Base-by-base conservation (phyloP, 2,797 vertebrate genomes). In the Characodon lateralis region DNA sequence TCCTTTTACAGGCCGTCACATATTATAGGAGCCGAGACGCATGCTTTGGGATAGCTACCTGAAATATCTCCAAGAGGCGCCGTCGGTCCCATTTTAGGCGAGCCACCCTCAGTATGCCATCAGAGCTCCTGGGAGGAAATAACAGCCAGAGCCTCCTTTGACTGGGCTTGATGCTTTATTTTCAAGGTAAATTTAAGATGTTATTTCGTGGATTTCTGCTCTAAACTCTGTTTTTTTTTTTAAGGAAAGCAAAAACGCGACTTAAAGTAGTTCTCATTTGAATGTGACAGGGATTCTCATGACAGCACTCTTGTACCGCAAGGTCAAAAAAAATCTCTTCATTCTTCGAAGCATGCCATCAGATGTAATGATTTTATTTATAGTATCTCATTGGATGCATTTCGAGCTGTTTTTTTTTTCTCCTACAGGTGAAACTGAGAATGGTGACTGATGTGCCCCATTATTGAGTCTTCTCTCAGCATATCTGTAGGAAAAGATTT, bases 121-220 rank as follows among this genome's bases (percentile, higher is more conserved):
- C 89, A 79, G 74, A 80, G 51, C 81, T 50, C 66, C 72, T 24
- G 83, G 84, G 85, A 86, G 87, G 87, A 83, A 66, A 91, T 50
- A 59, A 43, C 78, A 76, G 79, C 65, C 88, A 85, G 43, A 46
- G 77, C 85, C 89, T 82, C 80, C 82, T 86, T 74, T 92, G 90
- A 93, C 87, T 92, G 71, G 88, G 90, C 87, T 93, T 89, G 87
- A 95, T 91, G 91, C 91, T 92, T 90, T 90, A 90, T 89, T 89
- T 89, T 86, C 87, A 93, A 96, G 95, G 96, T 96, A 96, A 92
- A 90, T 84, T n/a, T 82, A 68, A 66, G 78, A 77, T 90, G 83
- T 88, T 66, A 65, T 39, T 43, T 26, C 56, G 74, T 41, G 74
- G 63, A 68, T 80, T 79, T 71, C 31, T 68, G 76, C 70, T 50